Evolutionary conservation across 2,797 vertebrate genomes (phyloP).

Genomic region (Phrynocephalus forsythii): DNA sequence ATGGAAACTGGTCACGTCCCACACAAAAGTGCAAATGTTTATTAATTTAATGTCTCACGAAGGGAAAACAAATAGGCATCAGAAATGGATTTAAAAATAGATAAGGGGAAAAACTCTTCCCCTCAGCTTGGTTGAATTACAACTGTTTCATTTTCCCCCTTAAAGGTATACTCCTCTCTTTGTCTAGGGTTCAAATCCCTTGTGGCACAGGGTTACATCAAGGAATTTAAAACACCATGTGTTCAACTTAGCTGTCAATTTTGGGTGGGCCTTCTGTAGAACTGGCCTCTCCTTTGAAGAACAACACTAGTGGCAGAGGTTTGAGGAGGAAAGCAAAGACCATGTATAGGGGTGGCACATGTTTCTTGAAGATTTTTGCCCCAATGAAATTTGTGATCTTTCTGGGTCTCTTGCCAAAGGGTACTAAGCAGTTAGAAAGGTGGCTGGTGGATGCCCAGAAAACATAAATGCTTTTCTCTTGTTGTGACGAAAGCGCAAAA

Average conservation of each 20-base stretch:
- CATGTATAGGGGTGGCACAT: not conserved
- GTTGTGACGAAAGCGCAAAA: too few species aligned
- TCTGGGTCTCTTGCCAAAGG: too few species aligned
- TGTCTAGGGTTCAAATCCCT: not conserved
- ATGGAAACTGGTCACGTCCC: constrained; percentile 15
- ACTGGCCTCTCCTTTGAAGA: not conserved
- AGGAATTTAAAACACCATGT: not conserved
- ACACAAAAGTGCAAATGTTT: constrained; percentile 11
- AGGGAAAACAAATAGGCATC: not conserved
- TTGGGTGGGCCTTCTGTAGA: not conserved
- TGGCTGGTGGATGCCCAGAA: too few species aligned
- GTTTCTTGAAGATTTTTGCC: too few species aligned
- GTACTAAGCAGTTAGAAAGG: too few species aligned
- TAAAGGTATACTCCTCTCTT: not conserved
- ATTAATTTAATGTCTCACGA: constrained; percentile 16
- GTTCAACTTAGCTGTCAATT: not conserved
- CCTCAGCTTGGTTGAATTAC: not conserved
- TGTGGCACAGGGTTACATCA: not conserved
- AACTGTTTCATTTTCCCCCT: not conserved
- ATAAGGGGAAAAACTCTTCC: not conserved
- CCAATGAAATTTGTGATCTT: too few species aligned
- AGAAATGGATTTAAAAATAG: constrained; percentile 5
- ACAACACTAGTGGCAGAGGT: not conserved
- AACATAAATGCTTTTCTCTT: too few species aligned
- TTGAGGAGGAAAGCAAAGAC: not conserved